Evolutionary conservation across 2,797 vertebrate species (phyloP).

Genomic region (Helarctos malayanus): DNA sequence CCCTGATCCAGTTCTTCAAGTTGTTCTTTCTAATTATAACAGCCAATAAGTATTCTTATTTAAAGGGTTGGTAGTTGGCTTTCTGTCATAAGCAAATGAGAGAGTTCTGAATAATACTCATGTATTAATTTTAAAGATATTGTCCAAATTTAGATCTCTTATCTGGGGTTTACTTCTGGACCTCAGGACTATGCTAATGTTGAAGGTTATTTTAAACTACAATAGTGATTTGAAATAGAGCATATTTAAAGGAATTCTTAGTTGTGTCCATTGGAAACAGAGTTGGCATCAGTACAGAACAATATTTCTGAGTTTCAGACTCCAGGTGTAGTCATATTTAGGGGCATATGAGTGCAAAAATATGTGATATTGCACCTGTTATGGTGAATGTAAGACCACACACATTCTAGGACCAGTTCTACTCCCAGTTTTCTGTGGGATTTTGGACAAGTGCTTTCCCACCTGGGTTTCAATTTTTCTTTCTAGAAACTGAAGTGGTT

Average conservation of each 20-base stretch:
- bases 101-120: slow-evolving; percentile 5
- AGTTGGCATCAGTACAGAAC: background rate
- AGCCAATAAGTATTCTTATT: background rate
- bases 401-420: background rate
- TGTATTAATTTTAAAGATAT: slow-evolving; percentile 19
- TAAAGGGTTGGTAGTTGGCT: background rate
- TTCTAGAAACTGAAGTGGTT: slow-evolving; percentile 11
- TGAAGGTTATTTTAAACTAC: slow-evolving; percentile 48
- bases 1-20: background rate
- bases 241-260: slow-evolving; percentile 29
- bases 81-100: background rate
- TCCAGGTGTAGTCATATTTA: background rate
- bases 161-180: slow-evolving; percentile 28
- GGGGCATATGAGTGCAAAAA: background rate
- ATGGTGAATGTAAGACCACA: background rate
- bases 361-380: background rate
- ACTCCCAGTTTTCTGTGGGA: background rate
- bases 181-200: background rate
- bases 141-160: background rate
- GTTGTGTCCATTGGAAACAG: background rate
- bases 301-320: slow-evolving; percentile 3
- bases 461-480: background rate
- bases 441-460: background rate
- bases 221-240: slow-evolving; percentile 21
- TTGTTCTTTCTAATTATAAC: background rate